Conservation (phyloP, 1,140 invertebrate genomes). For the Plutomurus gul region DNA sequence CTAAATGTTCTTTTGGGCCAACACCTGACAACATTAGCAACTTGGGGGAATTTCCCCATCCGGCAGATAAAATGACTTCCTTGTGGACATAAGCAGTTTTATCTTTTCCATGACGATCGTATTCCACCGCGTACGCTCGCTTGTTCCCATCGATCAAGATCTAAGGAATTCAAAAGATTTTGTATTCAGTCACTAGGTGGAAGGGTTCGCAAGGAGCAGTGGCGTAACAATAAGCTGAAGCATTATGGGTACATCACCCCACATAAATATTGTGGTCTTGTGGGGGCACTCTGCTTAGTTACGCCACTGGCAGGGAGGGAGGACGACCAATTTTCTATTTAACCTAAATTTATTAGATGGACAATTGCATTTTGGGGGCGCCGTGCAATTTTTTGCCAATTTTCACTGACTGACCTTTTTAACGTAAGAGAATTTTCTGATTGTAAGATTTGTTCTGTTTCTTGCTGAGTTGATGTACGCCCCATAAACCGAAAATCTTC, state of each 20-base stretch:
- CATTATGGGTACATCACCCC: not conserved
- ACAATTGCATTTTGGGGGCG: not conserved
- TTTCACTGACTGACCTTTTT: constrained; percentile 33
- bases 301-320: no score
- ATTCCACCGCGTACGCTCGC: constrained; percentile 46
- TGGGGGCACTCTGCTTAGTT: no score
- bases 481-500: not conserved
- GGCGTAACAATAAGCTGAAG: not conserved
- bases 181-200: not conserved
- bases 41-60: constrained; percentile 57
- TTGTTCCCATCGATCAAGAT: not conserved
- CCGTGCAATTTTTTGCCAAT: not conserved
- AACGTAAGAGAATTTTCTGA: constrained; percentile 44
- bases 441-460: constrained; percentile 26
- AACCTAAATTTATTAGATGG: no score
- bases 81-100: constrained; percentile 49
- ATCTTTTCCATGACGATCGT: constrained; percentile 36
- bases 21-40: constrained; percentile 63
- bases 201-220: not conserved
- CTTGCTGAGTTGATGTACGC: constrained; percentile 24
- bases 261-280: no score
- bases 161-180: not conserved
- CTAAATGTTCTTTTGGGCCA: constrained; percentile 59
- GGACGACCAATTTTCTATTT: no score
- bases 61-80: constrained; percentile 58